These are phyloP conservation scores for Drepana arcuata DNA, from an alignment of 1,140 invertebrate genomes.

Conservation along the genomic window DNA sequence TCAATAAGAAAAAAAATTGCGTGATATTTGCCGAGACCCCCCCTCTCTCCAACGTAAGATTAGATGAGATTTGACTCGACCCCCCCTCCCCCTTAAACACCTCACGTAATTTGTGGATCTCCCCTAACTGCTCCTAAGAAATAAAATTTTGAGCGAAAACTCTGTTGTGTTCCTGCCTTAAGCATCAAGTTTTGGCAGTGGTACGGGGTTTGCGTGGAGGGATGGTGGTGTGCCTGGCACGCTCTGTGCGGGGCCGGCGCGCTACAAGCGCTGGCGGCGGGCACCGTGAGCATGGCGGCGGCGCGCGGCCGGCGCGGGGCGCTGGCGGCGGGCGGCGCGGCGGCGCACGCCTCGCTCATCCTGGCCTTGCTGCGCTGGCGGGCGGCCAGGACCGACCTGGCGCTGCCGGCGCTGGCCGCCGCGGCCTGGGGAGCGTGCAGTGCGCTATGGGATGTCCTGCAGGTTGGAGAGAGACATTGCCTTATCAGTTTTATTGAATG, in stretches of 20 bases:
- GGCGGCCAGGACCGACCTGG: slow-evolving; percentile 73
- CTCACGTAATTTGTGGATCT: too few species aligned
- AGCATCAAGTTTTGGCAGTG: too few species aligned
- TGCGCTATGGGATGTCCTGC: slow-evolving; percentile 80
- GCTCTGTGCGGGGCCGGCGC: slow-evolving; percentile 77
- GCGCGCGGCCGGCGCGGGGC: slow-evolving; percentile 76
- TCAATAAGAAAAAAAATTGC: too few species aligned
- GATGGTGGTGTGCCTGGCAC: slow-evolving; percentile 75
- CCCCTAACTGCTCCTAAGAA: too few species aligned
- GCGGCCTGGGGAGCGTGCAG: slow-evolving; percentile 84
- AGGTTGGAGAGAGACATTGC: too few species aligned
- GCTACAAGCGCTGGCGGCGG: slow-evolving; percentile 77
- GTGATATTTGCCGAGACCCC: not conserved
- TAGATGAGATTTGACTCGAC: not conserved
- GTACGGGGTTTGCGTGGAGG: slow-evolving; percentile 75
- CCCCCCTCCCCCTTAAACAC: too few species aligned
- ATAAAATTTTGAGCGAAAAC: too few species aligned
- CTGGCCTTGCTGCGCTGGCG: slow-evolving; percentile 76
- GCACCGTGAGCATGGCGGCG: slow-evolving; percentile 78
- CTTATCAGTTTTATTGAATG: too few species aligned
- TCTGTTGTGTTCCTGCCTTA: too few species aligned
- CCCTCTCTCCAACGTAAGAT: not conserved
- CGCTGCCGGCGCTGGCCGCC: slow-evolving; percentile 79
- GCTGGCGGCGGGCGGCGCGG: slow-evolving; percentile 78
- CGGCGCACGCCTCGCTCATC: slow-evolving; percentile 78